These are phyloP conservation scores for Zapus hudsonius DNA, from an alignment of 2,113 vertebrate species.

Conservation along the genomic window DNA sequence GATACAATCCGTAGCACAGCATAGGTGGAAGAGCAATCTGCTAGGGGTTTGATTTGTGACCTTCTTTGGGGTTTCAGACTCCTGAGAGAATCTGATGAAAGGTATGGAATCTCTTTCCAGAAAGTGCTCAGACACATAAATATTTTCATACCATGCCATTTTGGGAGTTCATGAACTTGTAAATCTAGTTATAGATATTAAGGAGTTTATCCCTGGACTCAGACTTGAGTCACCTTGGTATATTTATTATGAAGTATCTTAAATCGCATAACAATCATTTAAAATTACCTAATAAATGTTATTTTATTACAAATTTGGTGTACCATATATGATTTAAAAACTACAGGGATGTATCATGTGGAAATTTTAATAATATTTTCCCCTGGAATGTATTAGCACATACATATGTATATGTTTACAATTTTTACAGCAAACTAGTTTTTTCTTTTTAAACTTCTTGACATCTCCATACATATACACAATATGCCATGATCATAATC, in stretches of 20 bases:
- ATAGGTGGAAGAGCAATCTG: constrained; percentile 31
- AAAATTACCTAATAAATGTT: constrained; percentile 18
- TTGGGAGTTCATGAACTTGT: neutral
- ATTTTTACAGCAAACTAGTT: neutral
- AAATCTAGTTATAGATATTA: constrained; percentile 19
- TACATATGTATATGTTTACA: neutral
- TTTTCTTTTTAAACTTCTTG: constrained; percentile 22
- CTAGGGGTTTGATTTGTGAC: constrained; percentile 44
- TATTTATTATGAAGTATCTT: neutral
- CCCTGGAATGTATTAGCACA: neutral
- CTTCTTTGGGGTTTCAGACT: neutral
- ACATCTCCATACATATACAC: too few relatives aligned
- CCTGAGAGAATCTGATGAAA: constrained; percentile 24
- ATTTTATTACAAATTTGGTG: constrained; percentile 27
- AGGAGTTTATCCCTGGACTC: neutral
- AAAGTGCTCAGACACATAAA: neutral
- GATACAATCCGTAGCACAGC: too few relatives aligned
- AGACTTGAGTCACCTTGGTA: neutral
- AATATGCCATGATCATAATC: too few relatives aligned
- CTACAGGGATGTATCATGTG: neutral
- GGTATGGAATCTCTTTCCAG: neutral
- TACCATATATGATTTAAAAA: constrained; percentile 38
- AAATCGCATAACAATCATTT: constrained; percentile 26
- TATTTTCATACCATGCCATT: constrained; percentile 5
- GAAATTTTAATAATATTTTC: too few relatives aligned